A percentile compares a stretch with the other conserved stretches of the same genome.
Conservation (phyloP, 2,888 invertebrate genomes). For the Parthenolecanium corni region DNA sequence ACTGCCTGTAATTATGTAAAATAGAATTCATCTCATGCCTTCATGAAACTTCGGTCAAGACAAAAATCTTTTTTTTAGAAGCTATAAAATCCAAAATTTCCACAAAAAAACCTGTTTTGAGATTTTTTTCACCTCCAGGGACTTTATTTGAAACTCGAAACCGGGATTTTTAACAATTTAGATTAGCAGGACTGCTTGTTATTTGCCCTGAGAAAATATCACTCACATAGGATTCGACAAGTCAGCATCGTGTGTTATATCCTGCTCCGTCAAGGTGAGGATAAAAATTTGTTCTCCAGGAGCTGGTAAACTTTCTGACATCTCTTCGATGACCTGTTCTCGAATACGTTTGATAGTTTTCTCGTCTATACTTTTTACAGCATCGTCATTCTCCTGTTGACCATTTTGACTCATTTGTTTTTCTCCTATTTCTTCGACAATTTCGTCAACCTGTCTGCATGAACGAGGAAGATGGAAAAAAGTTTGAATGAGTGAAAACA, state of each 20-base stretch:
- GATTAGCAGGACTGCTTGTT: too few species aligned
- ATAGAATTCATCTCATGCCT: too few species aligned
- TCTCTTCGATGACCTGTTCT: conserved; percentile 4
- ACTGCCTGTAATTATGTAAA: too few species aligned
- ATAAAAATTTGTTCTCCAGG: conserved; percentile 28
- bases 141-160: too few species aligned
- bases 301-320: conserved; percentile 29
- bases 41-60: too few species aligned
- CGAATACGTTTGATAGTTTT: not conserved
- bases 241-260: conserved; percentile 22
- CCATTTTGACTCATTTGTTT: conserved; percentile 18
- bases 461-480: not conserved
- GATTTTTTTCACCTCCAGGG: too few species aligned
- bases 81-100: too few species aligned
- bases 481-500: too few species aligned
- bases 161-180: too few species aligned
- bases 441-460: conserved; percentile 40
- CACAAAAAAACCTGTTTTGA: too few species aligned
- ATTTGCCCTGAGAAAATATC: too few species aligned
- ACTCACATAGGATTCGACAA: conserved; percentile 25
- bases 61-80: too few species aligned
- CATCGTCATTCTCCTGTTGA: not conserved
- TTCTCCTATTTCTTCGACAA: conserved; percentile 38
- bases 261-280: conserved; percentile 17
- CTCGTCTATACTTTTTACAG: not conserved